phyloP scores from a whole-genome alignment of 2,113 vertebrate genomes.

The Pampusana beccarii region DNA sequence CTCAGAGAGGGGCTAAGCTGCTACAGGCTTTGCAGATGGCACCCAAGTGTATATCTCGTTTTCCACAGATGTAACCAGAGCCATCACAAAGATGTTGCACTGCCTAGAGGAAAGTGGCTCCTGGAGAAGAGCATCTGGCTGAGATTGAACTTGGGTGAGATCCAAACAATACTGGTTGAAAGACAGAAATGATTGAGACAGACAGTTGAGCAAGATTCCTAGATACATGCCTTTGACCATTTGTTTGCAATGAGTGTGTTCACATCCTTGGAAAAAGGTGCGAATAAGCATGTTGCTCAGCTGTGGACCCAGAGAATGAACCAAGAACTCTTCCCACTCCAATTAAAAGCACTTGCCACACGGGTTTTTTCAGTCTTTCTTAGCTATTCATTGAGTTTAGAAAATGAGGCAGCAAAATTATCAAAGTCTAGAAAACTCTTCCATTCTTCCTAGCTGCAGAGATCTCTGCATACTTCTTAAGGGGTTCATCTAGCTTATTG shows the following conservation, averaged over 20 bases:
- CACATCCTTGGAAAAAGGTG: neutral
- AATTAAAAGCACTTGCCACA: neutral
- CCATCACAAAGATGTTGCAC: slow-evolving; percentile 14
- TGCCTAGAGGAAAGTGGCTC: slow-evolving; percentile 41
- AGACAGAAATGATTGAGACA: slow-evolving; percentile 17
- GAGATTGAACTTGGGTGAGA: slow-evolving; percentile 12
- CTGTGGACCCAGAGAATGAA: neutral
- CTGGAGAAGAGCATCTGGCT: slow-evolving; percentile 53
- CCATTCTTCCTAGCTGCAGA: neutral
- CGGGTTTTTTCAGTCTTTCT: accelerated
- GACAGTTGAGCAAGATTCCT: slow-evolving; percentile 22
- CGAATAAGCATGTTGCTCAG: neutral
- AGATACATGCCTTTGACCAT: neutral
- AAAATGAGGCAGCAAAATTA: neutral
- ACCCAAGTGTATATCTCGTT: slow-evolving; percentile 39
- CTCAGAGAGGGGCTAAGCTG: neutral
- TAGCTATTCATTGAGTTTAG: neutral
- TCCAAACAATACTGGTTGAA: slow-evolving; percentile 29
- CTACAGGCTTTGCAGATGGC: slow-evolving; percentile 24
- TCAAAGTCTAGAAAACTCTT: neutral
- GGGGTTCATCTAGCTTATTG: neutral
- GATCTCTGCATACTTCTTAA: neutral
- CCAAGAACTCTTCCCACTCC: neutral
- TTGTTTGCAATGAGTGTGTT: neutral
- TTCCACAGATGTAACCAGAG: slow-evolving; percentile 37